Evolutionary conservation across 2,888 invertebrate species (phyloP).

Genomic region (Sarcophaga rosellei): DNA sequence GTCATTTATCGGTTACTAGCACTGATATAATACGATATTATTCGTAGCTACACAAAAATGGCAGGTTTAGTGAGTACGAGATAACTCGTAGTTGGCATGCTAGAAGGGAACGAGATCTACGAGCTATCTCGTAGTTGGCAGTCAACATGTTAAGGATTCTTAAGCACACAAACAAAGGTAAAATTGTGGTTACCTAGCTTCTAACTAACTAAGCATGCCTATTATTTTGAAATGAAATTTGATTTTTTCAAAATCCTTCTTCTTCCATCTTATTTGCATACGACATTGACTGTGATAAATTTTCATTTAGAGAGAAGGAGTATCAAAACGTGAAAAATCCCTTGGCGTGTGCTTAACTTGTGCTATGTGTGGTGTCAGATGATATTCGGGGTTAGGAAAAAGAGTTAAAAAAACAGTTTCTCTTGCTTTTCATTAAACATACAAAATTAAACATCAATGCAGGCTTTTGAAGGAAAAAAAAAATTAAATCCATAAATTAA

Average conservation of each 20-base stretch:
- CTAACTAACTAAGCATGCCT: background rate
- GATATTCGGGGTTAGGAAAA: slow-evolving; percentile 37
- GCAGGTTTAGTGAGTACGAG: too few relatives aligned
- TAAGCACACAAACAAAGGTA: too few relatives aligned
- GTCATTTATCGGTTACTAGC: too few relatives aligned
- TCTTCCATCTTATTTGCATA: slow-evolving; percentile 14
- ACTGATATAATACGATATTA: too few relatives aligned
- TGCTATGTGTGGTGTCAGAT: slow-evolving; percentile 35
- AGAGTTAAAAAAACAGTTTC: slow-evolving; percentile 61
- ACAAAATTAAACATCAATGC: slow-evolving; percentile 62
- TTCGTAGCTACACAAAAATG: too few relatives aligned
- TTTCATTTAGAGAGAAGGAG: background rate
- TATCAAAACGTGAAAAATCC: slow-evolving; percentile 9
- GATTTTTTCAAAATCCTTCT: slow-evolving; percentile 10
- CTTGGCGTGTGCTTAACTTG: slow-evolving; percentile 66
- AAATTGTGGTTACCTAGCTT: background rate
- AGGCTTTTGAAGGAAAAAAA: slow-evolving; percentile 48
- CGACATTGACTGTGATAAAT: background rate
- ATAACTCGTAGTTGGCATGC: too few relatives aligned
- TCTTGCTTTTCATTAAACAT: slow-evolving; percentile 28
- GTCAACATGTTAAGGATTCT: too few relatives aligned
- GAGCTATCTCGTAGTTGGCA: too few relatives aligned
- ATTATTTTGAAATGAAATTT: background rate
- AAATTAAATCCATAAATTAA: slow-evolving; percentile 58
- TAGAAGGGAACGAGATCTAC: too few relatives aligned